Conservation (phyloP, 92 coral and sea anemone genomes). For the Ricordea florida region DNA sequence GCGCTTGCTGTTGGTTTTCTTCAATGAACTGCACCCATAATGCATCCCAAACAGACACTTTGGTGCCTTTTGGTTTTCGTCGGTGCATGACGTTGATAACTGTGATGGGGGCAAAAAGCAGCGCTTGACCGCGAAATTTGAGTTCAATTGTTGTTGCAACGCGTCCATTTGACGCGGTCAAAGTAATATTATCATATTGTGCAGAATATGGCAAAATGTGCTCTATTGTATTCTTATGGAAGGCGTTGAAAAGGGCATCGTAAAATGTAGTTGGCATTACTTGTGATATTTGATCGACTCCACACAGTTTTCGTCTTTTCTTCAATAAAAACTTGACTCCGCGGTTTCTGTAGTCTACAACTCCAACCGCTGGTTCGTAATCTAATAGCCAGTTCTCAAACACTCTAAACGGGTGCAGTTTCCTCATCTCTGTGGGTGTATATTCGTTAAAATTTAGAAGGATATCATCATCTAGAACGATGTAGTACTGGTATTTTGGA, state of each 20-base stretch:
- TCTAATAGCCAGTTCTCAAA: slow-evolving; percentile 52
- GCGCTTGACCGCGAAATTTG: slow-evolving; percentile 52
- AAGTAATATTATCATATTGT: slow-evolving; percentile 6
- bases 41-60: too few relatives aligned
- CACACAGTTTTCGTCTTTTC: slow-evolving; percentile 33
- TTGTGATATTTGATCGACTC: neutral
- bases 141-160: slow-evolving; percentile 24
- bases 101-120: slow-evolving; percentile 37
- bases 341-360: slow-evolving; percentile 2
- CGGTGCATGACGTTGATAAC: slow-evolving; percentile 23
- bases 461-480: slow-evolving; percentile 36
- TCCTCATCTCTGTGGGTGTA: slow-evolving; percentile 1
- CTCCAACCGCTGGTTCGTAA: slow-evolving; percentile 65
- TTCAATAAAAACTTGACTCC: neutral
- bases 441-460: neutral
- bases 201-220: slow-evolving; percentile 48
- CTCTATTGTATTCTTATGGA: slow-evolving; percentile 40
- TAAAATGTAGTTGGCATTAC: slow-evolving; percentile 33
- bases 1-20: too few relatives aligned
- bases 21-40: too few relatives aligned
- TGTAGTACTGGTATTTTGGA: slow-evolving; percentile 27
- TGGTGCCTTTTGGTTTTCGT: slow-evolving; percentile 30
- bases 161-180: slow-evolving; percentile 31
- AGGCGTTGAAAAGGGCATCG: slow-evolving; percentile 58
- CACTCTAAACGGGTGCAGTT: slow-evolving; percentile 35